Conservation (phyloP, 2,113 vertebrate species). For the Periophthalmus modestus region DNA sequence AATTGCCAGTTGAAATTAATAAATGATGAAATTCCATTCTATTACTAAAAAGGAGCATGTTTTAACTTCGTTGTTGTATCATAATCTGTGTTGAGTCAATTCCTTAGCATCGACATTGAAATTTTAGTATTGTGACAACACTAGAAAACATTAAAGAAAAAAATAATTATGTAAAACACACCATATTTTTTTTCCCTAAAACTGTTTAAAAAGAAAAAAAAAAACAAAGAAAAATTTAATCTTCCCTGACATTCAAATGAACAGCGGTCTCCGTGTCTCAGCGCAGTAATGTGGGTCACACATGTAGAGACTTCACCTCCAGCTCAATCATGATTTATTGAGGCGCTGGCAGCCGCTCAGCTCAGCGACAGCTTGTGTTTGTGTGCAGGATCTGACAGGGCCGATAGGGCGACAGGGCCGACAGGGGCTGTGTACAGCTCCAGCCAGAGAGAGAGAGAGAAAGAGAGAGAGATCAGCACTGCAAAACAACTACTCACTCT, state of each 20-base stretch:
- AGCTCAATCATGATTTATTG: conserved; percentile 74
- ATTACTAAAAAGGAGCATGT: too few species aligned
- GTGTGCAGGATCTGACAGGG: conserved; percentile 53
- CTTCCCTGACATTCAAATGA: neutral
- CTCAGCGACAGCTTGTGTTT: conserved; percentile 60
- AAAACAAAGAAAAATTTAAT: too few species aligned
- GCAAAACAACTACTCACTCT: neutral
- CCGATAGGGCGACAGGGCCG: conserved; percentile 34
- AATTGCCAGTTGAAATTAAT: too few species aligned
- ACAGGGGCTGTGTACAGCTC: neutral
- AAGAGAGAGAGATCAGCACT: neutral
- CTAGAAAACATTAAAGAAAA: too few species aligned
- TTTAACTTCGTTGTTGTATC: too few species aligned
- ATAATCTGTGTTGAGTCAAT: too few species aligned
- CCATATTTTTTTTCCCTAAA: too few species aligned
- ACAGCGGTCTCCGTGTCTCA: neutral
- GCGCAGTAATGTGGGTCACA: conserved; percentile 73
- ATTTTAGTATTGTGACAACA: too few species aligned
- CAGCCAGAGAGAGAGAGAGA: neutral
- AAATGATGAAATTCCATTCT: too few species aligned
- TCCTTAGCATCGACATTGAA: too few species aligned
- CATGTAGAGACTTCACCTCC: conserved; percentile 64
- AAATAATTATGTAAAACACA: too few species aligned
- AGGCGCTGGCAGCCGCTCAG: conserved; percentile 64
- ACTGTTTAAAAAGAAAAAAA: too few species aligned